Base-by-base conservation (phyloP, 2,113 vertebrate species). In the Macquaria ambigua region DNA sequence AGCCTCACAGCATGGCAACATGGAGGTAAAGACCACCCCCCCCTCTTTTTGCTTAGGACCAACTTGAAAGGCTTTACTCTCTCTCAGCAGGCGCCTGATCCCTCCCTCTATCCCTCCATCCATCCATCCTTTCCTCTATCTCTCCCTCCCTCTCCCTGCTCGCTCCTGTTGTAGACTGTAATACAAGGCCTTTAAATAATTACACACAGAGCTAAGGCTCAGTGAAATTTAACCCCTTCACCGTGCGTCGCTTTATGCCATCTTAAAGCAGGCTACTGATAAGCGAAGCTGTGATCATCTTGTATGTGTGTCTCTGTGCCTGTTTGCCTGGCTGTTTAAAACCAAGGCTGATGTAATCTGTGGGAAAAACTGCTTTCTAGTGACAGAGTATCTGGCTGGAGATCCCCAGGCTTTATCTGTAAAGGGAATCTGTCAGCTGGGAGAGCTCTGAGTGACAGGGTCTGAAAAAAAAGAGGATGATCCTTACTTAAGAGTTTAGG, bases 181-280 rank as follows among this genome's bases (percentile, higher is more conserved):
- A 91, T 90, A 86, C 87, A 79, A 72, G 77, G 81, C 78, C 82
- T 84, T 93, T 92, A 84, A 93, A 93, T 95, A 93, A 94, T 94
- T 91, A 90, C 91, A 88, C 84, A 81, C 85, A 83, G 72, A 86
- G 82, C 72, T 18, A 63, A 28, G 56, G 80, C 88, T 88, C 74
- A 71, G 74, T 59, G 66, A 86, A 79, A 87, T 86, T 87, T 86
- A 94, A 90, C 91, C 70, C 88, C 23, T 75, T 91, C 71, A 7
- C 75, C 66, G 83, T 62, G 8, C 62, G 39, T 67, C 2, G 8
- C 62, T 87, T 87, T 77, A 86, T 80, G 68, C 34, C 69, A 77
- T 59, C 67, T 73, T 68, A 87, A 77, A 75, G 39, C 52, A 6
- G 34, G 56, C 39, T 58, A 18, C 76, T 67, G 56, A 72, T 50